Evolutionary conservation across 2,888 invertebrate genomes (phyloP).

Genomic region (Platypus cylindrus): DNA sequence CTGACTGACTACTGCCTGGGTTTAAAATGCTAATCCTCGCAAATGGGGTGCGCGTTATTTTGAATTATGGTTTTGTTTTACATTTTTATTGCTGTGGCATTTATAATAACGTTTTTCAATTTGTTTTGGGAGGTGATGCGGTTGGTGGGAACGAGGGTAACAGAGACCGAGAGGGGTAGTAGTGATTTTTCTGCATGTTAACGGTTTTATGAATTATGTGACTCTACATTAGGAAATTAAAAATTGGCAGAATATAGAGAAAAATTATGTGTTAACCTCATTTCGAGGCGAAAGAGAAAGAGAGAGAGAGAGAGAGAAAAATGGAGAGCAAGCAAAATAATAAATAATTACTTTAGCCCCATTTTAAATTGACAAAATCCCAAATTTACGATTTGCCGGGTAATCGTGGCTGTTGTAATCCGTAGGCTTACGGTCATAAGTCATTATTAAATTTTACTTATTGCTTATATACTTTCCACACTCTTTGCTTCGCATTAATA

Average conservation of each 20-base stretch:
- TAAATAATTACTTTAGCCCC: constrained; percentile 29
- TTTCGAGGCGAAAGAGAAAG: too few relatives aligned
- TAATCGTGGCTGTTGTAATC: constrained; percentile 30
- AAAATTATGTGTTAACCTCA: too few relatives aligned
- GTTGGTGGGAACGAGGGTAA: too few relatives aligned
- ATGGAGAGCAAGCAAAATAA: constrained; percentile 21
- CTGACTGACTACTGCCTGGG: too few relatives aligned
- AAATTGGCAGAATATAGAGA: too few relatives aligned
- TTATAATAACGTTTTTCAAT: constrained; percentile 39
- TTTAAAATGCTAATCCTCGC: constrained; percentile 40
- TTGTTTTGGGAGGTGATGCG: constrained; percentile 25
- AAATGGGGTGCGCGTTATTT: constrained; percentile 39
- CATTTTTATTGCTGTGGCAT: constrained; percentile 38
- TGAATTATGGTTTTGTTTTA: constrained; percentile 39
- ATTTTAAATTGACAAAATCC: constrained; percentile 30
- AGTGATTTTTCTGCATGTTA: too few relatives aligned
- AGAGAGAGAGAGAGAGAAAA: too few relatives aligned
- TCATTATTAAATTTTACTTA: constrained; percentile 29
- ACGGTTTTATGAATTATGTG: too few relatives aligned
- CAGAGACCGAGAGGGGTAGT: too few relatives aligned
- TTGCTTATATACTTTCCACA: constrained; percentile 25
- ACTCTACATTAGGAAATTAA: too few relatives aligned
- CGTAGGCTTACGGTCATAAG: constrained; percentile 26
- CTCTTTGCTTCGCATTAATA: too few relatives aligned
- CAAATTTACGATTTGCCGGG: constrained; percentile 25